phyloP scores from a whole-genome alignment of 2,797 vertebrate species.

The Ammospiza maritima region DNA sequence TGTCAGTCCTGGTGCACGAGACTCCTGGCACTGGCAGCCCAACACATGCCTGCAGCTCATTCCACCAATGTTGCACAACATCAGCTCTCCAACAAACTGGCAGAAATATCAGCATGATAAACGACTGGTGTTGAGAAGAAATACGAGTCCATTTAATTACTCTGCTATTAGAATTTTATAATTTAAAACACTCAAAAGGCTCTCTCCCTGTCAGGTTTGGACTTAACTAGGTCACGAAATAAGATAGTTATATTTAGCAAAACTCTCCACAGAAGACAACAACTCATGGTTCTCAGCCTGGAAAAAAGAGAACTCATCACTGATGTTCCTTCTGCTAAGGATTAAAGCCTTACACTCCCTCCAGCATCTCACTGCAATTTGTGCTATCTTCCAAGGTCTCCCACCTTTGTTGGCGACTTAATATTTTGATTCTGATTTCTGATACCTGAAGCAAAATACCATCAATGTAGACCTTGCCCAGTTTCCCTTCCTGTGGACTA shows the following conservation, averaged over 20 bases:
- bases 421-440: not conserved
- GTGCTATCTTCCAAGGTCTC: not conserved
- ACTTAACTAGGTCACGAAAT: not conserved
- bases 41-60: not conserved
- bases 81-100: not conserved
- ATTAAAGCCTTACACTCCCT: not conserved
- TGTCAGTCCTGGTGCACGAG: not conserved
- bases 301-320: not conserved
- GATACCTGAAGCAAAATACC: not conserved
- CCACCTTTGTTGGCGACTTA: not conserved
- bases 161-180: not conserved
- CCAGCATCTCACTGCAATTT: not conserved
- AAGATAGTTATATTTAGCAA: not conserved
- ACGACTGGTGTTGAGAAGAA: not conserved
- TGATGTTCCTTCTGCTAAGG: not conserved
- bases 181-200: not conserved
- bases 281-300: not conserved
- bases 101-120: constrained; percentile 13
- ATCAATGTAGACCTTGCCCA: not conserved
- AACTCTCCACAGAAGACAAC: not conserved
- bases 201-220: not conserved
- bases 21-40: not conserved
- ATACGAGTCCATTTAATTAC: not conserved
- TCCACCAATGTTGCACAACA: constrained; percentile 10
- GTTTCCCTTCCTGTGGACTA: not conserved